A percentile compares a stretch with the other conserved stretches of the same genome.
Conservation (phyloP, 1,140 invertebrate species). For the Drosophila arawakana region DNA sequence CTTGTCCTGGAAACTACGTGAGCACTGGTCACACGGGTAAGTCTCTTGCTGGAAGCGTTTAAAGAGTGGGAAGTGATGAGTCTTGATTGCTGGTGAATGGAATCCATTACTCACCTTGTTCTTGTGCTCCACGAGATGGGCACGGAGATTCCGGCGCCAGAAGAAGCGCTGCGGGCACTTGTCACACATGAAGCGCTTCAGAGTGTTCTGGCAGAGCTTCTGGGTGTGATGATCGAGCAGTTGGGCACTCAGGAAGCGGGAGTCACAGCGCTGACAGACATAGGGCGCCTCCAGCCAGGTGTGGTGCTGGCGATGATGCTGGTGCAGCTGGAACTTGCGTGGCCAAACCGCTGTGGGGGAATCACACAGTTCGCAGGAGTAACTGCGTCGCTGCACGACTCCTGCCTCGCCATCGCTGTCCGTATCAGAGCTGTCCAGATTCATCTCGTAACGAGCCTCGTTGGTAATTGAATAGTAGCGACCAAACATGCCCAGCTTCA, state of each 20-base stretch:
- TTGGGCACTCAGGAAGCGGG: slow-evolving; percentile 61
- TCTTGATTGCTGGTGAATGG: background rate
- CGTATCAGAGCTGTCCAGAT: slow-evolving; percentile 69
- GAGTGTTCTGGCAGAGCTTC: slow-evolving; percentile 65
- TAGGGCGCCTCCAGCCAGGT: slow-evolving; percentile 69
- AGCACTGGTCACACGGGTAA: slow-evolving; percentile 85
- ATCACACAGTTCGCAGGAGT: slow-evolving; percentile 67
- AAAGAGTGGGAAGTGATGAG: background rate
- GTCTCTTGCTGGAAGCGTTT: slow-evolving; percentile 55
- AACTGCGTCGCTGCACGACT: slow-evolving; percentile 59
- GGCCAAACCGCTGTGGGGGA: slow-evolving; percentile 44
- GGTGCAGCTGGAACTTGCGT: slow-evolving; percentile 69
- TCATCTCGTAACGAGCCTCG: slow-evolving; percentile 70
- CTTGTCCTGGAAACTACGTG: slow-evolving; percentile 85
- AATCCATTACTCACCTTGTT: slow-evolving; percentile 52
- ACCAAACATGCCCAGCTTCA: slow-evolving; percentile 52
- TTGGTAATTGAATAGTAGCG: slow-evolving; percentile 75
- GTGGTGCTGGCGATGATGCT: slow-evolving; percentile 67
- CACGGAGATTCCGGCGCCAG: slow-evolving; percentile 64
- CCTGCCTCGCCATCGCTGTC: slow-evolving; percentile 66
- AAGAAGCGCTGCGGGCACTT: slow-evolving; percentile 74
- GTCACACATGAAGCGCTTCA: slow-evolving; percentile 69
- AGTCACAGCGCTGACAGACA: slow-evolving; percentile 70
- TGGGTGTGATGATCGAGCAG: slow-evolving; percentile 64
- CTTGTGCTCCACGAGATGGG: slow-evolving; percentile 66